Percentiles rank a stretch among this genome's conserved stretches.
Evolutionary conservation across 1,140 invertebrate genomes (phyloP).

Genomic region (Drosophila subpulchrella): DNA sequence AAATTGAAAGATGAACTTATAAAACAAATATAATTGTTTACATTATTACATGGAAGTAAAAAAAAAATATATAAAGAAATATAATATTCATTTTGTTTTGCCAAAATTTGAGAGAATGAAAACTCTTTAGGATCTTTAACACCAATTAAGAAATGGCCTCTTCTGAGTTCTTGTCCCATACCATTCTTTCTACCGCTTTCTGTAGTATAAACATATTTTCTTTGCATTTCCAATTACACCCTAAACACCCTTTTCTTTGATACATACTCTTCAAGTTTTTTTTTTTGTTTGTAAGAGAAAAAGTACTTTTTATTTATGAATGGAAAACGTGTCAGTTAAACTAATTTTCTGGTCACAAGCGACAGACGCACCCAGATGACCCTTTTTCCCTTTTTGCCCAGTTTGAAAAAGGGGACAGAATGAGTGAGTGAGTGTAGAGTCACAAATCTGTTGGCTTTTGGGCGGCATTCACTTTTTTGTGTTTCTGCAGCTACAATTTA

Average conservation of each 20-base stretch:
- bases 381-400: slow-evolving; percentile 24
- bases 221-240: background rate
- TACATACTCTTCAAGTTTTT: slow-evolving; percentile 14
- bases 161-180: too few species aligned
- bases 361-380: slow-evolving; percentile 30
- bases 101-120: too few species aligned
- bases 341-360: slow-evolving; percentile 54
- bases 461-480: slow-evolving; percentile 25
- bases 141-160: too few species aligned
- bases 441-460: slow-evolving; percentile 47
- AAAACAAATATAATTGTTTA: too few species aligned
- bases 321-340: slow-evolving; percentile 58
- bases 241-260: background rate
- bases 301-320: slow-evolving; percentile 37
- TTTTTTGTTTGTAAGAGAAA: slow-evolving; percentile 29
- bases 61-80: too few species aligned
- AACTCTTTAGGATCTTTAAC: too few species aligned
- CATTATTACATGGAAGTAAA: too few species aligned
- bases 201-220: background rate
- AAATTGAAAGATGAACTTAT: too few species aligned
- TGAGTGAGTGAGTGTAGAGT: slow-evolving; percentile 2
- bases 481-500: slow-evolving; percentile 46
- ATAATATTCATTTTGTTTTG: too few species aligned
- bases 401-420: slow-evolving; percentile 1
- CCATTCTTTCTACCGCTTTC: background rate